Conservation (phyloP, 2,797 vertebrate species). For the Oreochromis mossambicus region DNA sequence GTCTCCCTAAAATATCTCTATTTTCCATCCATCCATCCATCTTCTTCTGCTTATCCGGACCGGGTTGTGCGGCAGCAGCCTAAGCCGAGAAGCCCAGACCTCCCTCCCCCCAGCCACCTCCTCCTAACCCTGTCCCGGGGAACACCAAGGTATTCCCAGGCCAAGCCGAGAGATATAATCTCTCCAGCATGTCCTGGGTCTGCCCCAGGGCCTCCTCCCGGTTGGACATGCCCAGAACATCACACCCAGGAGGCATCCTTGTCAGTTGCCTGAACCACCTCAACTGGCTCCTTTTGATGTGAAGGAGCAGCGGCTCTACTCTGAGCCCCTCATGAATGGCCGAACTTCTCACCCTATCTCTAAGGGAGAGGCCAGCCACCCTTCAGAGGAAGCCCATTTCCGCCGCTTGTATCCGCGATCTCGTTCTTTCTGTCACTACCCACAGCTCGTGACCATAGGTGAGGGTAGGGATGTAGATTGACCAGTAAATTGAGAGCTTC, state of each 20-base stretch:
- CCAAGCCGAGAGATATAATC: neutral
- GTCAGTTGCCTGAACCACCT: neutral
- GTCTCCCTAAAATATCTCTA: too few species aligned
- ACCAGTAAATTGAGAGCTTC: fast-evolving
- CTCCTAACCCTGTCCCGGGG: too few species aligned
- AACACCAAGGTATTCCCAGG: too few species aligned
- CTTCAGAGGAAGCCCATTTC: neutral
- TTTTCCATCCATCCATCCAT: too few species aligned
- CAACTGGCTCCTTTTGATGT: neutral
- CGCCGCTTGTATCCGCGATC: fast-evolving
- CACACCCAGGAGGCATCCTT: neutral
- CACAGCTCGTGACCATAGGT: neutral
- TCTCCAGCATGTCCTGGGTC: neutral
- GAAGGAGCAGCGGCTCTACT: neutral
- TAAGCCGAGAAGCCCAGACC: too few species aligned
- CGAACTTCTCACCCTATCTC: neutral
- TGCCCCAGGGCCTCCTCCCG: neutral
- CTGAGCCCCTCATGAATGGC: neutral
- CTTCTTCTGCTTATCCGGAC: too few species aligned
- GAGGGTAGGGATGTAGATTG: neutral
- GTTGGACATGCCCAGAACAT: neutral
- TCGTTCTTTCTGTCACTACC: neutral
- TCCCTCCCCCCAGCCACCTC: too few species aligned
- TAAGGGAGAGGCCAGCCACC: fast-evolving
- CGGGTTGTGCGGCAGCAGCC: too few species aligned